Conservation (phyloP, 2,797 vertebrate species). For the Aldrovandia affinis region DNA sequence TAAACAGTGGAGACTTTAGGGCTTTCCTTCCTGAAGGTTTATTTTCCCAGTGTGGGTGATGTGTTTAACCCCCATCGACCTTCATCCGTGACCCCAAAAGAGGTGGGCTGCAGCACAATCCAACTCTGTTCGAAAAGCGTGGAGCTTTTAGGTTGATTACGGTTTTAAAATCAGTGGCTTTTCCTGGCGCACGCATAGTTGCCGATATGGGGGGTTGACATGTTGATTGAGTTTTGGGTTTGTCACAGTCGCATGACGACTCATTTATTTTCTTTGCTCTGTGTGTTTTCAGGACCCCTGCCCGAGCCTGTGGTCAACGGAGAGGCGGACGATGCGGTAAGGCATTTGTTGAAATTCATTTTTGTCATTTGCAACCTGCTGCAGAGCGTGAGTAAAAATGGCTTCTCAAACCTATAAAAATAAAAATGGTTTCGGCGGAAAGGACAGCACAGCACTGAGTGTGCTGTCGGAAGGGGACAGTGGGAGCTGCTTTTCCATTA, state of each 20-base stretch:
- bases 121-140: background rate
- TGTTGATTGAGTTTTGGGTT: no score
- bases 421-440: background rate
- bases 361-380: background rate
- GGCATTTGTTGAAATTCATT: background rate
- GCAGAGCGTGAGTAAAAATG: background rate
- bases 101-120: background rate
- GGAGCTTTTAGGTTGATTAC: background rate
- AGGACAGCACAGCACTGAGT: background rate
- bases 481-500: conserved; percentile 3
- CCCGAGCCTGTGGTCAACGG: conserved; percentile 76
- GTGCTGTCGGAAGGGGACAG: background rate
- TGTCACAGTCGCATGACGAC: no score
- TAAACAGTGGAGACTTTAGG: background rate
- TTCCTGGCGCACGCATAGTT: background rate
- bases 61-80: background rate
- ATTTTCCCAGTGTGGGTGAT: conserved; percentile 6
- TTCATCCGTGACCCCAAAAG: background rate
- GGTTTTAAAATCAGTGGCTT: background rate
- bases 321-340: conserved; percentile 75
- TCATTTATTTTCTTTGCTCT: conserved; percentile 3
- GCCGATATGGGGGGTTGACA: background rate
- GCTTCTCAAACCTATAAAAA: background rate
- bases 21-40: background rate
- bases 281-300: conserved; percentile 69